A percentile compares a stretch with the other conserved stretches of the same genome.
These are phyloP conservation scores for Drosophila barbarae DNA, from an alignment of 2,888 invertebrate species.

Conservation along the genomic window DNA sequence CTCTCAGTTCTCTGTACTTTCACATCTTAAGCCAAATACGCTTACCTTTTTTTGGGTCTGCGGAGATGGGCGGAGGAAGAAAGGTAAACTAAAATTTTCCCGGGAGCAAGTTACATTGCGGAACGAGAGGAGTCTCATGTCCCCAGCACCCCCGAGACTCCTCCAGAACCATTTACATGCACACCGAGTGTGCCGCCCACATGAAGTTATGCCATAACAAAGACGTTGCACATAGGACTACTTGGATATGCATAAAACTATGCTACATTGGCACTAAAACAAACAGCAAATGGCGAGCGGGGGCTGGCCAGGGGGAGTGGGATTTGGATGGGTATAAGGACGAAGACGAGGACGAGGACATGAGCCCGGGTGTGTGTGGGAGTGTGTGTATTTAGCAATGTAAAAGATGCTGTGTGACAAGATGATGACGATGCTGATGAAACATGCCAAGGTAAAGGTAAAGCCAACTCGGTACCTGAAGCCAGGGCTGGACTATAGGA, in stretches of 20 bases:
- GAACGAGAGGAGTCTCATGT: not conserved
- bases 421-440: conserved; percentile 51
- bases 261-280: conserved; percentile 75
- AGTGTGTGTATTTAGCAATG: conserved; percentile 31
- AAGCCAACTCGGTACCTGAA: conserved; percentile 23
- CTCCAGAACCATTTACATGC: conserved; percentile 39
- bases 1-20: too few species aligned
- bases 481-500: conserved; percentile 16
- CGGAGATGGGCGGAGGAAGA: conserved; percentile 32
- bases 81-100: conserved; percentile 57
- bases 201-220: conserved; percentile 43
- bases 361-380: conserved; percentile 29
- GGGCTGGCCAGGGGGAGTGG: conserved; percentile 35
- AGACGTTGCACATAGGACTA: conserved; percentile 54
- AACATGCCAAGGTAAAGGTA: conserved; percentile 61
- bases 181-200: conserved; percentile 24
- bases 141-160: conserved; percentile 1
- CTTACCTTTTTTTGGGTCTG: conserved; percentile 52
- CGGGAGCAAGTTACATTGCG: conserved; percentile 12
- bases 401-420: conserved; percentile 50
- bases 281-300: conserved; percentile 59
- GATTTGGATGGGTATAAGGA: conserved; percentile 23
- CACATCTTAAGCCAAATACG: conserved; percentile 39
- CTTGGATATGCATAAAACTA: conserved; percentile 73
- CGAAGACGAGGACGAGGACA: conserved; percentile 26